These are phyloP conservation scores for Prochilodus magdalenae DNA, from an alignment of 2,113 vertebrate species.

Conservation along the genomic window DNA sequence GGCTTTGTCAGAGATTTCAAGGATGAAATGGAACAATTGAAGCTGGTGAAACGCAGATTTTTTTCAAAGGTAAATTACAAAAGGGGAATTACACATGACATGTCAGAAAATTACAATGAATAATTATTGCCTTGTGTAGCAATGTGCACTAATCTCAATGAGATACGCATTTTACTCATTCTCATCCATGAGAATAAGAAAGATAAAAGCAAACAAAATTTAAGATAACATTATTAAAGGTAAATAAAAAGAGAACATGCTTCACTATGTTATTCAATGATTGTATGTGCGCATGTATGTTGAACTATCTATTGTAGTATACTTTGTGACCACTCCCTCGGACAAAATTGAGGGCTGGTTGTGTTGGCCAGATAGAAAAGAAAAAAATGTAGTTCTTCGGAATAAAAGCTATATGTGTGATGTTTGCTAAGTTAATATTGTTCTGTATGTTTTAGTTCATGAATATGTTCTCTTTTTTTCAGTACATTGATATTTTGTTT, in stretches of 20 bases:
- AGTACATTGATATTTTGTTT: conserved; percentile 61
- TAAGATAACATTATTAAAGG: conserved; percentile 68
- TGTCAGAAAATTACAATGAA: conserved; percentile 88
- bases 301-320: conserved; percentile 89
- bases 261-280: conserved; percentile 98
- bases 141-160: conserved; percentile 99
- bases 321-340: conserved; percentile 94
- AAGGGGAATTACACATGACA: conserved; percentile 85
- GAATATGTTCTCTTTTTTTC: conserved; percentile 82
- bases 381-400: conserved; percentile 77
- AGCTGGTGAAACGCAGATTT: conserved; percentile 83
- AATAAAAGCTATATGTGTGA: conserved; percentile 82
- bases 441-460: conserved; percentile 86
- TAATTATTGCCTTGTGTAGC: conserved; percentile 99
- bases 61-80: conserved; percentile 84
- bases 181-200: conserved; percentile 99
- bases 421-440: conserved; percentile 95
- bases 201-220: conserved; percentile 79
- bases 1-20: conserved; percentile 92
- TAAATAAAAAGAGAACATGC: conserved; percentile 86
- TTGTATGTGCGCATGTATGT: conserved; percentile 97
- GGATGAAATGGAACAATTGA: conserved; percentile 92
- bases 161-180: conserved; percentile 99
- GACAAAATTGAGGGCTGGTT: conserved; percentile 90
- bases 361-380: conserved; percentile 83